phyloP scores from a whole-genome alignment of 2,888 invertebrate species.

The Tetranychus truncatus region DNA sequence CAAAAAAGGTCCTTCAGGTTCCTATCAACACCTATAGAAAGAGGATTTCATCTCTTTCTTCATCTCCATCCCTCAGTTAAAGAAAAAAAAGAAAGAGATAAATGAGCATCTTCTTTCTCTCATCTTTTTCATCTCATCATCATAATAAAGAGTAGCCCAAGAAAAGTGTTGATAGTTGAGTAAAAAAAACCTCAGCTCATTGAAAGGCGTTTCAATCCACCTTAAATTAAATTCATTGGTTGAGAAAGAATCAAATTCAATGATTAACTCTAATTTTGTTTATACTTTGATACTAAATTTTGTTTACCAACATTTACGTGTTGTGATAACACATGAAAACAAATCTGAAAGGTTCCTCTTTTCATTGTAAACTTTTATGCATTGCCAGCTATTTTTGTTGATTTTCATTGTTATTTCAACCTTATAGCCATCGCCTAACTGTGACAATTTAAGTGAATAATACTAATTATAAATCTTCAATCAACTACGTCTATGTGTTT shows the following conservation, averaged over 20 bases:
- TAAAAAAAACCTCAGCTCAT: not conserved
- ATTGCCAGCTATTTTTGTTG: not conserved
- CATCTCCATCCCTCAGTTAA: conserved; percentile 15
- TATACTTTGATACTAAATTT: not conserved
- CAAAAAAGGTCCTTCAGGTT: not conserved
- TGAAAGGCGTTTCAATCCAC: not conserved
- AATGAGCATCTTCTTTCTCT: conserved; percentile 6
- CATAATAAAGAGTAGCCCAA: not conserved
- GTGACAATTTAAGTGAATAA: not conserved
- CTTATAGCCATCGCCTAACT: no score
- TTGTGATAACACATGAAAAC: not conserved
- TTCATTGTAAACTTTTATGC: not conserved
- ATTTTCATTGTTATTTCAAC: not conserved
- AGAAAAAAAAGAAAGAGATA: not conserved
- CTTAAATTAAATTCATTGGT: not conserved
- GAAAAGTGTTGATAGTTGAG: not conserved
- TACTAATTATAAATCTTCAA: not conserved
- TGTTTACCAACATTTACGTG: not conserved
- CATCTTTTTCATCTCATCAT: not conserved
- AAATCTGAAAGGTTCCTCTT: not conserved
- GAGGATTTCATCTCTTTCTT: conserved; percentile 13
- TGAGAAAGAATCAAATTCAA: not conserved
- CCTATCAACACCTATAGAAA: not conserved
- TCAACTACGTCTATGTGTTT: conserved; percentile 2
- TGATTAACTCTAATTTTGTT: not conserved